Percentiles rank a stretch among this genome's conserved stretches.
phyloP scores from a whole-genome alignment of 1,140 invertebrate genomes.

The Cydia amplana region DNA sequence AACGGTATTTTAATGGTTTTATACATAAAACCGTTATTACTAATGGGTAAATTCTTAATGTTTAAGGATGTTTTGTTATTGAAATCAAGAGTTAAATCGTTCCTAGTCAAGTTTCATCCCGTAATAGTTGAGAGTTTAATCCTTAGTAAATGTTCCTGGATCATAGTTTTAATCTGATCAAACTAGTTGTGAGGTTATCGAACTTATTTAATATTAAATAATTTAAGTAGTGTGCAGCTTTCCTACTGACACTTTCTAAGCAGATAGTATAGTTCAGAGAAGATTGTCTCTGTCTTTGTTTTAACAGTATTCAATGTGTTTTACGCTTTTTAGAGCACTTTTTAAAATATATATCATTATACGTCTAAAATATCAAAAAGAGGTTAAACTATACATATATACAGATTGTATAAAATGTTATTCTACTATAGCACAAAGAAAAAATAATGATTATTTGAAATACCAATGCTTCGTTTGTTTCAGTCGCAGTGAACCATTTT shows the following conservation, averaged over 20 bases:
- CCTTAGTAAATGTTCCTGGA: conserved; percentile 60
- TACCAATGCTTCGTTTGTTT: background rate
- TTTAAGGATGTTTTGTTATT: background rate
- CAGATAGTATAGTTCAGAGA: background rate
- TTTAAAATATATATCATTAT: conserved; percentile 1
- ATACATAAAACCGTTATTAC: too few species aligned
- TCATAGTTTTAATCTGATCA: conserved; percentile 56
- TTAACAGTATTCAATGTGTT: conserved; percentile 13
- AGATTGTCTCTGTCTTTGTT: too few species aligned
- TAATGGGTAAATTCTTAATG: background rate
- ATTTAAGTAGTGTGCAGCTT: conserved; percentile 46
- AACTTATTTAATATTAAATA: conserved; percentile 42
- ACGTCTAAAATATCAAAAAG: conserved; percentile 4
- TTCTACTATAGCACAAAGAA: conserved; percentile 11
- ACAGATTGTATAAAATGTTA: background rate
- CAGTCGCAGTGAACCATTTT: conserved; percentile 17
- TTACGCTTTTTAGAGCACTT: conserved; percentile 16
- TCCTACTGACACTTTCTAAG: conserved; percentile 2
- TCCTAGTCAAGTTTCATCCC: conserved; percentile 26
- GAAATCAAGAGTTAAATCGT: conserved; percentile 3
- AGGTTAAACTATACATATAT: background rate
- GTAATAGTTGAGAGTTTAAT: conserved; percentile 41
- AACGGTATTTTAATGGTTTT: too few species aligned
- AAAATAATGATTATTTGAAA: background rate
- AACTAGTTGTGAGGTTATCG: conserved; percentile 44